These are phyloP conservation scores for Amorpha juglandis DNA, from an alignment of 2,888 invertebrate genomes.

Conservation along the genomic window DNA sequence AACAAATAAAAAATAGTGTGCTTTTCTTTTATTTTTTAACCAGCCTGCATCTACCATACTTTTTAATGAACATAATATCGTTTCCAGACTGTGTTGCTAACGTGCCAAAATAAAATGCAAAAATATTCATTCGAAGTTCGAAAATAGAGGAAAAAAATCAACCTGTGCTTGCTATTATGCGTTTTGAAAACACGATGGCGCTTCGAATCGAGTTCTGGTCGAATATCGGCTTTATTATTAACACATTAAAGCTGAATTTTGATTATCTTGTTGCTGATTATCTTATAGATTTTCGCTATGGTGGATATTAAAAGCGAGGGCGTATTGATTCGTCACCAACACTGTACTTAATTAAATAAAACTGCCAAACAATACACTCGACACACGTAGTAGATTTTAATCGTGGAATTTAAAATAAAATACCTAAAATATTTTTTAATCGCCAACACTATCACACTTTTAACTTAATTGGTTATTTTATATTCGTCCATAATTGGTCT, in stretches of 20 bases:
- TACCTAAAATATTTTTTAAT: not conserved
- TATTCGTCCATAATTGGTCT: not conserved
- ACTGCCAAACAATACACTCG: not conserved
- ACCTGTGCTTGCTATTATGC: constrained; percentile 46
- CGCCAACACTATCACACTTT: no score
- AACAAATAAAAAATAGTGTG: constrained; percentile 15
- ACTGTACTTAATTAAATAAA: not conserved
- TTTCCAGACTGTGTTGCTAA: constrained; percentile 32
- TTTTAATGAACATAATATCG: constrained; percentile 22
- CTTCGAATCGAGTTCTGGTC: constrained; percentile 34
- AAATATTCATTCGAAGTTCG: constrained; percentile 55
- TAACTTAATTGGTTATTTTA: not conserved
- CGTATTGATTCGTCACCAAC: not conserved
- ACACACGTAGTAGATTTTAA: not conserved
- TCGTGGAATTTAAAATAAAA: not conserved
- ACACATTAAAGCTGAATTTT: constrained; percentile 51
- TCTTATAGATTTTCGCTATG: constrained; percentile 47
- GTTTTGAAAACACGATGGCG: constrained; percentile 52
- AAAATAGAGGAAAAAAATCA: constrained; percentile 45
- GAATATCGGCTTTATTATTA: constrained; percentile 47
- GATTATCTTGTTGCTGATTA: constrained; percentile 49
- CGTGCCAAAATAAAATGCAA: constrained; percentile 53
- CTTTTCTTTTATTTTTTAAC: not conserved
- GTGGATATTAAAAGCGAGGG: constrained; percentile 11
- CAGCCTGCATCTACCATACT: constrained; percentile 8